A percentile compares a stretch with the other conserved stretches of the same genome.
Conservation (phyloP, 2,113 vertebrate species). For the Gambusia affinis region DNA sequence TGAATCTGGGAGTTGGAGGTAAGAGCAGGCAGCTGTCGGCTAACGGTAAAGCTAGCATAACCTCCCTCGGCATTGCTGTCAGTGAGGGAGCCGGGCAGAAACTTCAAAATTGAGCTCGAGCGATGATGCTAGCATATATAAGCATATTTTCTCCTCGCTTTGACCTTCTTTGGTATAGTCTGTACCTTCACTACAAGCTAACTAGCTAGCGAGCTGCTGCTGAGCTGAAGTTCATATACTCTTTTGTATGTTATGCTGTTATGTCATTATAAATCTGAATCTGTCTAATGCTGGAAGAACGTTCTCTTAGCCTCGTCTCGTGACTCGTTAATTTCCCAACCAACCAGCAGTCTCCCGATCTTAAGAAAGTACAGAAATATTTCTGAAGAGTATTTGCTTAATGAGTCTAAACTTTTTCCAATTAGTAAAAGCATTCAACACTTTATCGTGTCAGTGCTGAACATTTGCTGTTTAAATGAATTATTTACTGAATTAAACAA, state of each 20-base stretch:
- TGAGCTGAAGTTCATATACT: too few species aligned
- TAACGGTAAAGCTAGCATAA: slow-evolving; percentile 32
- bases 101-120: fast-evolving
- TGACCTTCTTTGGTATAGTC: slow-evolving; percentile 40
- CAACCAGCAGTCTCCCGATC: background rate
- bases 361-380: background rate
- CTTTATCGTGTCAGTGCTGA: too few species aligned
- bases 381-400: background rate
- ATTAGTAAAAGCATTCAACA: background rate
- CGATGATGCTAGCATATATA: background rate
- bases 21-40: slow-evolving; percentile 57
- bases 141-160: slow-evolving; percentile 1
- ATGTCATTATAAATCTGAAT: background rate
- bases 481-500: too few species aligned
- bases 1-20: slow-evolving; percentile 97
- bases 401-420: background rate
- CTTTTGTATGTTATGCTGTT: background rate
- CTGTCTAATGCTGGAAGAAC: background rate
- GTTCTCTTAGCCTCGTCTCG: background rate
- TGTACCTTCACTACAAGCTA: slow-evolving; percentile 36
- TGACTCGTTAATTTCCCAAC: background rate
- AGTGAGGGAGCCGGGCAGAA: background rate
- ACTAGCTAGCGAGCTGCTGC: background rate
- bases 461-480: too few species aligned
- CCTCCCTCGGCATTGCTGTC: background rate